A percentile compares a stretch with the other conserved stretches of the same genome.
These are phyloP conservation scores for Coreius guichenoti DNA, from an alignment of 2,797 vertebrate genomes.

Conservation along the genomic window DNA sequence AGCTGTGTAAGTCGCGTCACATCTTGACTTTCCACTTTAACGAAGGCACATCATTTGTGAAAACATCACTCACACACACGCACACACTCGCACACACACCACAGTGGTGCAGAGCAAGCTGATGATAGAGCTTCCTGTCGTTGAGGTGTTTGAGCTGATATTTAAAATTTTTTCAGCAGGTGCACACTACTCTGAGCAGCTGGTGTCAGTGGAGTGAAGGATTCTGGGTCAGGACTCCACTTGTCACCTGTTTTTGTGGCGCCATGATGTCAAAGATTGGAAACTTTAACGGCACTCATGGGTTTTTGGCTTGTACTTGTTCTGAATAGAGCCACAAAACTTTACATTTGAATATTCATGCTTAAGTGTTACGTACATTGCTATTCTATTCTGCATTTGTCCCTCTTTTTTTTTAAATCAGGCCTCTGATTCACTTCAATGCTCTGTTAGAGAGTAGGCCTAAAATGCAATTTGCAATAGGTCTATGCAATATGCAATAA, in stretches of 20 bases:
- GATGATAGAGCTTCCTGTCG: slow-evolving; percentile 80
- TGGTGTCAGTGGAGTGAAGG: slow-evolving; percentile 66
- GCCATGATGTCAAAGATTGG: slow-evolving; percentile 35
- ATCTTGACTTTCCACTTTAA: slow-evolving; percentile 30
- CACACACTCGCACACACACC: slow-evolving; percentile 40
- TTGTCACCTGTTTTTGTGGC: slow-evolving; percentile 33
- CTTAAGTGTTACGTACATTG: neutral
- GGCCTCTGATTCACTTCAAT: neutral
- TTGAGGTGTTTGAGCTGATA: slow-evolving; percentile 74
- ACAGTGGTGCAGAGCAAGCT: slow-evolving; percentile 57
- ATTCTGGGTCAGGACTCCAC: slow-evolving; percentile 75
- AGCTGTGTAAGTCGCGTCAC: neutral
- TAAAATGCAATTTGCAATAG: neutral
- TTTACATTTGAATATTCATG: neutral
- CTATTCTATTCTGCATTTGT: neutral
- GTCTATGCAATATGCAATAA: neutral
- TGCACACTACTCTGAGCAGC: slow-evolving; percentile 73
- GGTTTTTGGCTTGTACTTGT: slow-evolving; percentile 20
- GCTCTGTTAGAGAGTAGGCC: neutral
- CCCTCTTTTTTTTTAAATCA: too few species aligned
- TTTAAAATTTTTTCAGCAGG: slow-evolving; percentile 72
- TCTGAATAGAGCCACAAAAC: neutral
- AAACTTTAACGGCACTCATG: slow-evolving; percentile 29
- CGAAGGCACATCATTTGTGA: slow-evolving; percentile 3
- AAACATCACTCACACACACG: slow-evolving; percentile 12